phyloP scores from a whole-genome alignment of 2,113 vertebrate genomes.

The Nerophis lumbriciformis region DNA sequence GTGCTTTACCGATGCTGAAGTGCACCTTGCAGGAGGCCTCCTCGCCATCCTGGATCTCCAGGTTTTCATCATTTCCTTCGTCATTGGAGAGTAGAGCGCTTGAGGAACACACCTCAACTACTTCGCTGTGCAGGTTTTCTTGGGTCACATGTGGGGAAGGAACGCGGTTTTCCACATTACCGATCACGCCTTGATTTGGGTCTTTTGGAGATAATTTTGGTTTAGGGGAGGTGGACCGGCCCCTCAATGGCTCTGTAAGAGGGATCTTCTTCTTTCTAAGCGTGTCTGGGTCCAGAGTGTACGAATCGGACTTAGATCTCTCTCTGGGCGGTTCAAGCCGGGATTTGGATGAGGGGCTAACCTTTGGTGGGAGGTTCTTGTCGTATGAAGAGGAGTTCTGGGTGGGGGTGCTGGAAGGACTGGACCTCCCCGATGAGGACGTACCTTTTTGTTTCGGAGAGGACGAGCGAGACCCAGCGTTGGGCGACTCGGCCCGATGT shows the following conservation, averaged over 20 bases:
- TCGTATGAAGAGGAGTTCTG: slow-evolving; percentile 85
- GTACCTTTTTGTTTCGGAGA: slow-evolving; percentile 90
- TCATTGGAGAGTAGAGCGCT: slow-evolving; percentile 86
- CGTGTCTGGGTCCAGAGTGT: slow-evolving; percentile 92
- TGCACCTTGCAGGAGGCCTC: slow-evolving; percentile 90
- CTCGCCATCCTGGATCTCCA: slow-evolving; percentile 76
- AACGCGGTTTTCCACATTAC: slow-evolving; percentile 82
- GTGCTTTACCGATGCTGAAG: slow-evolving; percentile 97
- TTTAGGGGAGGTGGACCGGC: slow-evolving; percentile 94
- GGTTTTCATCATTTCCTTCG: slow-evolving; percentile 82
- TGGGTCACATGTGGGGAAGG: slow-evolving; percentile 95
- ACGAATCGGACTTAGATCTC: slow-evolving; percentile 96
- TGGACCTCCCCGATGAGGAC: slow-evolving; percentile 77
- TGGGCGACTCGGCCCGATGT: slow-evolving; percentile 87
- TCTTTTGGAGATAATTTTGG: slow-evolving; percentile 87
- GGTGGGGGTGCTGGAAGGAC: slow-evolving; percentile 79
- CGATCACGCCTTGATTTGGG: slow-evolving; percentile 66
- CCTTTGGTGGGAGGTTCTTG: slow-evolving; percentile 85
- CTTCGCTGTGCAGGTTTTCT: slow-evolving; percentile 96
- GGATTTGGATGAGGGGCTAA: slow-evolving; percentile 81
- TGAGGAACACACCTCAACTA: slow-evolving; percentile 95
- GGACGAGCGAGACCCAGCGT: slow-evolving; percentile 84
- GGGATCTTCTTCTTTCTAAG: slow-evolving; percentile 95
- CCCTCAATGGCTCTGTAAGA: slow-evolving; percentile 87
- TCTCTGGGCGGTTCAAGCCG: slow-evolving; percentile 92